Conservation (phyloP, 2,113 vertebrate species). For the Engraulis encrasicolus region DNA sequence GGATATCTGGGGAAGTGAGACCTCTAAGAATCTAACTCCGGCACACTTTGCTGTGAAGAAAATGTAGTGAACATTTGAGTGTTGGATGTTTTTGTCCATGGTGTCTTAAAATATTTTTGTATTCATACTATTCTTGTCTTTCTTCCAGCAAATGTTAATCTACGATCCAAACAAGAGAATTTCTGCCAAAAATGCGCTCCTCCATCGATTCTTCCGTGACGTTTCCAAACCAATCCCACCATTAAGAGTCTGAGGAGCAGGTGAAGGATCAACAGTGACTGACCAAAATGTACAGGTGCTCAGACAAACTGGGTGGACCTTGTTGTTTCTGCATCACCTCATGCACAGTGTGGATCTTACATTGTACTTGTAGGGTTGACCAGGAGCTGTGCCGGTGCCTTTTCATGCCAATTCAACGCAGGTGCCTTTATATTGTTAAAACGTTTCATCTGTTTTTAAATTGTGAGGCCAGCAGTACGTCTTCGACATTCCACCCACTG, state of each 20-base stretch:
- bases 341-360: background rate
- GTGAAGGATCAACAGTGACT: background rate
- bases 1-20: too few relatives aligned
- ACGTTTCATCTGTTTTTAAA: background rate
- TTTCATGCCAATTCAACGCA: background rate
- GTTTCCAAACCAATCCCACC: conserved; percentile 88
- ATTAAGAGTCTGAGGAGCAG: conserved; percentile 79
- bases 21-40: too few relatives aligned
- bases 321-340: background rate
- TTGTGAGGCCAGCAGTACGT: background rate
- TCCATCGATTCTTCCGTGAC: conserved; percentile 90
- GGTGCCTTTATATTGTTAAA: background rate
- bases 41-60: too few relatives aligned
- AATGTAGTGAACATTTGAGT: too few relatives aligned
- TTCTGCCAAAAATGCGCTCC: conserved; percentile 90
- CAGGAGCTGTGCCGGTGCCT: background rate
- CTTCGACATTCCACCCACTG: background rate
- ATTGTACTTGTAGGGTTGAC: background rate
- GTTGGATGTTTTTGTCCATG: background rate
- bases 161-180: conserved; percentile 94
- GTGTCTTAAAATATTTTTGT: background rate
- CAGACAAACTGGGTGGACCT: background rate
- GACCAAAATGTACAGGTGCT: background rate
- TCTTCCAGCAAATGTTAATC: conserved; percentile 87
- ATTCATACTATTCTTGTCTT: background rate